Base-by-base conservation (phyloP, 2,888 invertebrate species). In the Brachypterus glaber region DNA sequence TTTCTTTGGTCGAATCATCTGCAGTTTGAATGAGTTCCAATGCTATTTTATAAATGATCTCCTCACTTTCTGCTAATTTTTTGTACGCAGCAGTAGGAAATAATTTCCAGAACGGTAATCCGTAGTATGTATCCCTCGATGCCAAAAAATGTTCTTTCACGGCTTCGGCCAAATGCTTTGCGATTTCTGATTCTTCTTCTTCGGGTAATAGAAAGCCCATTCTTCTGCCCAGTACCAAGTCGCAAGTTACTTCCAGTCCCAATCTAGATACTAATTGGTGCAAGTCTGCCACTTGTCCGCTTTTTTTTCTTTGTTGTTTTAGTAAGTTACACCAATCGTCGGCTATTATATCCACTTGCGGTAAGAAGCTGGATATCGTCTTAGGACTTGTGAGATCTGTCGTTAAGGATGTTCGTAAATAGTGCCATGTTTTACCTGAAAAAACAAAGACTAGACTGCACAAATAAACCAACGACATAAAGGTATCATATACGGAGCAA, bases 161-260 rank as follows among this genome's bases (percentile, higher is more conserved):
- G 0, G 86, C 82, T n/a, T 74, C 67, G 2, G 83, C 79, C 21
- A 87, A 63, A 17, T 73, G 69, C 36, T 71, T 72, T 1, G 77
- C 74, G 13, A 77, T 74, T 11, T 76, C 70, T 1, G 57, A 54
- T 39, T 54, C 51, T 18, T 37, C 53, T 11, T 51, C 57, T n/a
- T 51, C 57, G 1, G 57, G 52, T 29, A 59, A 40, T 8, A 85
- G 62, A 60, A 87, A 87, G 0, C 88, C 87, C 62, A 88, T 74
- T 35, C 88, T 72, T 25, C 80, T 70, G 2, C 88, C 88, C 42
- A 89, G 66, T 68, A 88, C 82, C 40, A 89, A 60, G 0, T 80
- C 79, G 55, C 86, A 89, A 5, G 81, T 81, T 39, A 82, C 78
- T 70, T 90, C 90, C 31, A 89, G 69, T 2, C 86, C 87, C 69